These are phyloP conservation scores for Manis javanica DNA, from an alignment of 2,797 vertebrate species.

Conservation along the genomic window DNA sequence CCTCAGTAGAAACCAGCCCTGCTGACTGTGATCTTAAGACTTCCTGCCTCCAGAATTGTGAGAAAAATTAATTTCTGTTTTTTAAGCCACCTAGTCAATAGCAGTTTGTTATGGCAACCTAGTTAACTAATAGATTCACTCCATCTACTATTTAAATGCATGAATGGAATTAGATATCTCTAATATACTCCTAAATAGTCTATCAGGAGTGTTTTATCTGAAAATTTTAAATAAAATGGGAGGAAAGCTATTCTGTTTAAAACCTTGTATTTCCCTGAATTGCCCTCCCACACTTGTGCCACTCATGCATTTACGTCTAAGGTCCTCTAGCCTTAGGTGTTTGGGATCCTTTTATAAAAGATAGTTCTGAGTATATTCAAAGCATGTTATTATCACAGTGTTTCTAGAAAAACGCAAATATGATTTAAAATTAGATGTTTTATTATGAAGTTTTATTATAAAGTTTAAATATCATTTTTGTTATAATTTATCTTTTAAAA, in stretches of 20 bases:
- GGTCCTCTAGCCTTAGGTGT: background rate
- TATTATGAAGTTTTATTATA: background rate
- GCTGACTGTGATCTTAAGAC: background rate
- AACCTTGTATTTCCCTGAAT: background rate
- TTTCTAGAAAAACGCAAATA: background rate
- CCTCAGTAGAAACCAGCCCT: background rate
- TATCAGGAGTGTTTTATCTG: background rate
- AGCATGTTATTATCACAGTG: background rate
- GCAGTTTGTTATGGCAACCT: background rate
- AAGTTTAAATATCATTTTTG: slow-evolving; percentile 32
- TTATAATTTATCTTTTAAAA: slow-evolving; percentile 13
- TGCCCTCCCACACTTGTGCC: background rate
- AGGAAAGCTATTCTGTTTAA: background rate
- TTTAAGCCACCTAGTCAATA: background rate
- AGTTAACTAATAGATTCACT: background rate
- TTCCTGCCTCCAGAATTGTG: background rate
- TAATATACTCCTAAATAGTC: slow-evolving; percentile 30
- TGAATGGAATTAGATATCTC: background rate
- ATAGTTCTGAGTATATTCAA: background rate
- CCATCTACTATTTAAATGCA: background rate
- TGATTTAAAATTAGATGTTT: slow-evolving; percentile 18
- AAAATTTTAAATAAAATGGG: background rate
- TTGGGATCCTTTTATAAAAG: background rate
- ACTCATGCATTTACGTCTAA: background rate
- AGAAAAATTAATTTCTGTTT: slow-evolving; percentile 7